phyloP scores from a whole-genome alignment of 2,797 vertebrate species.

The Pyrocephalus nanus region DNA sequence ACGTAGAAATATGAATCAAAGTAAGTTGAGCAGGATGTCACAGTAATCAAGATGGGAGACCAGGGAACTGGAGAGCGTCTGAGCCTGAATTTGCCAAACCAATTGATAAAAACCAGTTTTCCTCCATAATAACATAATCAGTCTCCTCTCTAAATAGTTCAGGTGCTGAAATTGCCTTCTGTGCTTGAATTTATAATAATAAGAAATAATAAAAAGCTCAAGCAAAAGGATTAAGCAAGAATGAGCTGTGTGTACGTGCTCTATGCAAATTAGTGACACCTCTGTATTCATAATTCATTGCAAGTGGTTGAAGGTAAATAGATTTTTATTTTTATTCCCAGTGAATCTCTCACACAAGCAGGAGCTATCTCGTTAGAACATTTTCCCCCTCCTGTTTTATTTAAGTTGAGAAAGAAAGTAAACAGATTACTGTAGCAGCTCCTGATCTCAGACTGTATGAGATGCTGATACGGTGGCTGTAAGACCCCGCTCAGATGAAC shows the following conservation, averaged over 20 bases:
- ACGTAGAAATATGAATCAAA: background rate
- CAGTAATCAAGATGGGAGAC: slow-evolving; percentile 35
- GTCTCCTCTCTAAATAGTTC: slow-evolving; percentile 45
- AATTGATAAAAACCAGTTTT: slow-evolving; percentile 42
- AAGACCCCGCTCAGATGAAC: background rate
- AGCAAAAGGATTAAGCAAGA: slow-evolving; percentile 61
- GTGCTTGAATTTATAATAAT: slow-evolving; percentile 53
- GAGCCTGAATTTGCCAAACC: slow-evolving; percentile 37
- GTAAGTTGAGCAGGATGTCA: background rate
- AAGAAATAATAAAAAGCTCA: slow-evolving; percentile 56
- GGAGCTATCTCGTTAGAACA: slow-evolving; percentile 1
- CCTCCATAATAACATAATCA: slow-evolving; percentile 25
- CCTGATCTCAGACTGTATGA: background rate
- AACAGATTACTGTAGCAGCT: slow-evolving; percentile 23
- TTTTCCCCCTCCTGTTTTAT: slow-evolving; percentile 27
- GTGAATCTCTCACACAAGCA: slow-evolving; percentile 50
- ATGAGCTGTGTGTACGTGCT: slow-evolving; percentile 20
- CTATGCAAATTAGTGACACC: slow-evolving; percentile 57
- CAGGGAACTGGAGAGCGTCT: background rate
- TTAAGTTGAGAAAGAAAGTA: slow-evolving; percentile 30
- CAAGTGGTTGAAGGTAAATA: slow-evolving; percentile 64
- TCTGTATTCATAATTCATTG: slow-evolving; percentile 64
- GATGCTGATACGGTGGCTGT: background rate
- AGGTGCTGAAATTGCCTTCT: slow-evolving; percentile 36
- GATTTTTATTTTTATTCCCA: slow-evolving; percentile 69